Evolutionary conservation across 2,113 vertebrate species (phyloP), one percentile per base, ranked within the genome.

Genomic region (Oncorhynchus clarkii): DNA sequence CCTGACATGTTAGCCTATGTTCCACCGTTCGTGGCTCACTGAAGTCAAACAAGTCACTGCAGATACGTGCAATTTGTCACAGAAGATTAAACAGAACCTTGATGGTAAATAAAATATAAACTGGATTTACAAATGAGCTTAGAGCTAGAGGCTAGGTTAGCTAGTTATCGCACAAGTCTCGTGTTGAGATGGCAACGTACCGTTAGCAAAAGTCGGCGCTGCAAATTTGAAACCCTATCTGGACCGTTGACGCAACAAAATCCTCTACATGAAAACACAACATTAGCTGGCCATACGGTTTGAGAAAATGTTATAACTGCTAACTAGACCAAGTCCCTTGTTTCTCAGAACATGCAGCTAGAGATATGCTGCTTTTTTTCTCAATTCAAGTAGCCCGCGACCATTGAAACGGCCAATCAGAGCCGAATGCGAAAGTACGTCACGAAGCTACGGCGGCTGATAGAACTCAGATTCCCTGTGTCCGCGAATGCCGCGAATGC

Each of bases 351-450:
- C 18, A 22, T 62, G 13, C n/a, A 22, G 13, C 18, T 67, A 14
- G 9, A 13, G 16, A 64, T 22, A 62, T 62, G 59, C 24, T 62
- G 9, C 59, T 71, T 75, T 87, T 75, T 87, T 80, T 79, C 85
- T 85, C 93, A 87, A 90, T 98, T 99, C 96, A 97, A 99, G 97
- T 94, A 96, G 94, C 97, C 95, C 97, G 97, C 97, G 97, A 97
- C 94, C 95, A 96, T 99, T 98, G 96, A 98, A 96, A 97, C 84
- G 67, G 1, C 97, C 97, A 98, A 99, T 99, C 83, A 83, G 1
- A 75, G 18, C 54, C 9, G 5, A 2, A 12, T 26, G 0, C 0
- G 1, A 70, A 26, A 27, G 2, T 64, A 89, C 90, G 91, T 75
- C 0, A 4, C 0, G 0, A 0, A 7, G 0, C 20, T 88, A 93